Conservation (phyloP, 2,888 invertebrate genomes). For the Palloptera scutellata region DNA sequence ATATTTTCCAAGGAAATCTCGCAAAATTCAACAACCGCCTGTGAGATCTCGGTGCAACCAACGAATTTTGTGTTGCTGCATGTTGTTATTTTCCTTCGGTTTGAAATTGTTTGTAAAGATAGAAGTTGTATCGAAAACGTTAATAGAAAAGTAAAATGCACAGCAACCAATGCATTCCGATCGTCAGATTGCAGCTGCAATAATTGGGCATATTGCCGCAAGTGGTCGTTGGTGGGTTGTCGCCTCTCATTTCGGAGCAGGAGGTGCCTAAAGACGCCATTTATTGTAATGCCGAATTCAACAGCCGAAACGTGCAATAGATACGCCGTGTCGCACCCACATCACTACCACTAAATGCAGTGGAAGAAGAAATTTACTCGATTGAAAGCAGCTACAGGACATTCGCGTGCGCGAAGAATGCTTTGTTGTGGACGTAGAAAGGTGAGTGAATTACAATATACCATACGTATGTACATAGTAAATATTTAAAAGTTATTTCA, state of each 20-base stretch:
- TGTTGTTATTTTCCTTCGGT: too few species aligned
- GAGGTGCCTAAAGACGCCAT: not conserved
- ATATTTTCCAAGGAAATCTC: too few species aligned
- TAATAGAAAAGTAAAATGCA: too few species aligned
- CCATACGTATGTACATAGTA: too few species aligned
- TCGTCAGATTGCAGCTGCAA: not conserved
- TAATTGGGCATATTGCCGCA: not conserved
- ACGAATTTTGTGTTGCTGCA: too few species aligned
- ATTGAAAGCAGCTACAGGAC: slow-evolving; percentile 77
- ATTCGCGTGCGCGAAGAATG: slow-evolving; percentile 85
- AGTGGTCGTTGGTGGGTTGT: not conserved
- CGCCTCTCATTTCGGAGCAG: not conserved
- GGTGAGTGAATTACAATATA: too few species aligned
- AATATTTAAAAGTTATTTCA: too few species aligned
- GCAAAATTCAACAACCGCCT: too few species aligned
- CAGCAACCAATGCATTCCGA: too few species aligned
- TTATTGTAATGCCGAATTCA: slow-evolving; percentile 22
- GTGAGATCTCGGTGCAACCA: too few species aligned
- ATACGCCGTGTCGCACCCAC: slow-evolving; percentile 49
- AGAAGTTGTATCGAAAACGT: too few species aligned
- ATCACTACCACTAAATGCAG: slow-evolving; percentile 71
- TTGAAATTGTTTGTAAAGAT: too few species aligned
- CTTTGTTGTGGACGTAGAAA: slow-evolving; percentile 95
- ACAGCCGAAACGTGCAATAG: slow-evolving; percentile 47
- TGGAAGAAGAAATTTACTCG: slow-evolving; percentile 85